A percentile compares a stretch with the other conserved stretches of the same genome.
Conservation (phyloP, 1,140 invertebrate species). For the Platorchestia sp. region DNA sequence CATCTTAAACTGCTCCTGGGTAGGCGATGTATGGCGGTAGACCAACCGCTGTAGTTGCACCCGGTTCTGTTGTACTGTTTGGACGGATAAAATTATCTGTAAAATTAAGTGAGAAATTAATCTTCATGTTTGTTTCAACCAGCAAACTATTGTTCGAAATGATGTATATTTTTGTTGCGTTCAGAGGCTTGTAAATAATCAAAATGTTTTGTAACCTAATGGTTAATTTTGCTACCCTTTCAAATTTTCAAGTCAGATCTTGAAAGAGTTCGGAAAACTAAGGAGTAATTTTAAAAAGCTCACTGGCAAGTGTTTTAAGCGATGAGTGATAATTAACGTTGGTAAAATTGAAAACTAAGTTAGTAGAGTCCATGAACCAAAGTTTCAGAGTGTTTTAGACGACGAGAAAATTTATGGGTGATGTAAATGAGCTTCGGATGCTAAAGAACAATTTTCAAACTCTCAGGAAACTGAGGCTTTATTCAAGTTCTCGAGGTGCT, state of each 20-base stretch:
- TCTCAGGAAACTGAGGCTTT: neutral
- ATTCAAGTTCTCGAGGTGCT: neutral
- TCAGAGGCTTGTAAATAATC: neutral
- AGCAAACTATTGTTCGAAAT: neutral
- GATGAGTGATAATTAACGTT: no score
- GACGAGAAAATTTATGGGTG: no score
- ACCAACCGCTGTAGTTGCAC: no score
- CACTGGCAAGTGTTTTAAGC: no score
- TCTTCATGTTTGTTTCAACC: neutral
- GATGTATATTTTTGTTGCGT: neutral
- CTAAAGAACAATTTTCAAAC: neutral
- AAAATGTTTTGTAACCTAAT: neutral
- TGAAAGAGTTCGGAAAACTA: neutral
- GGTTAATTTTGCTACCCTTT: neutral
- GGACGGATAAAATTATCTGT: no score
- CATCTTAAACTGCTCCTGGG: no score
- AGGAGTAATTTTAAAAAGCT: neutral
- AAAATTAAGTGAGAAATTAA: neutral
- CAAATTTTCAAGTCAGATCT: neutral
- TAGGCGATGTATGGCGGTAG: no score
- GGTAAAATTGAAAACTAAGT: no score
- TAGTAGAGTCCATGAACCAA: no score
- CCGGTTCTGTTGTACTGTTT: no score
- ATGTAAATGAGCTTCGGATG: neutral
- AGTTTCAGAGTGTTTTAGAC: no score